Conservation (phyloP, 2,797 vertebrate species). For the Champsocephalus gunnari region DNA sequence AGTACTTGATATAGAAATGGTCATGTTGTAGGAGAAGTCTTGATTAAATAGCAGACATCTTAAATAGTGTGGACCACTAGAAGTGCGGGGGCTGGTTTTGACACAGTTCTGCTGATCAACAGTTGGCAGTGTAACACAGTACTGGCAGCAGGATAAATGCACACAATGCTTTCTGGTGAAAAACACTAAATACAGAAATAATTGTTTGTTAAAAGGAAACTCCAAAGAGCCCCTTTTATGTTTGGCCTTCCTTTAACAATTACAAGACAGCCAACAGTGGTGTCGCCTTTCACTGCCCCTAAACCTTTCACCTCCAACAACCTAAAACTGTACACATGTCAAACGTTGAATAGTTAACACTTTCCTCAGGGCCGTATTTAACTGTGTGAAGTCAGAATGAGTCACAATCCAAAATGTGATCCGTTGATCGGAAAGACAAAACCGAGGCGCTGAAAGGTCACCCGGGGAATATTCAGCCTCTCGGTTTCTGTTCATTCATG, state of each 20-base stretch:
- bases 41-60: too few relatives aligned
- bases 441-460: slow-evolving; percentile 36
- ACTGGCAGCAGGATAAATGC: neutral
- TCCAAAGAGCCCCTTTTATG: neutral
- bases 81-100: neutral
- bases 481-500: slow-evolving; percentile 53
- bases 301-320: slow-evolving; percentile 35
- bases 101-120: neutral
- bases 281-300: neutral
- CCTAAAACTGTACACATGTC: slow-evolving; percentile 38
- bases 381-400: slow-evolving; percentile 44
- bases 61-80: too few relatives aligned
- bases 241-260: neutral
- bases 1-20: too few relatives aligned
- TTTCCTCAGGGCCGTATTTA: slow-evolving; percentile 51
- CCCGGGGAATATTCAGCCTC: slow-evolving; percentile 17
- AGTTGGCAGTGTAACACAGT: neutral
- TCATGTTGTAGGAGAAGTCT: too few relatives aligned
- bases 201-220: neutral
- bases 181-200: neutral
- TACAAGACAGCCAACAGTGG: neutral
- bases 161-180: neutral
- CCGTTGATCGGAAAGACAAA: slow-evolving; percentile 26
- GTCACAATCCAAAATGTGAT: slow-evolving; percentile 57
- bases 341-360: slow-evolving; percentile 48